phyloP scores from a whole-genome alignment of 2,797 vertebrate species.

The Oreochromis mossambicus region DNA sequence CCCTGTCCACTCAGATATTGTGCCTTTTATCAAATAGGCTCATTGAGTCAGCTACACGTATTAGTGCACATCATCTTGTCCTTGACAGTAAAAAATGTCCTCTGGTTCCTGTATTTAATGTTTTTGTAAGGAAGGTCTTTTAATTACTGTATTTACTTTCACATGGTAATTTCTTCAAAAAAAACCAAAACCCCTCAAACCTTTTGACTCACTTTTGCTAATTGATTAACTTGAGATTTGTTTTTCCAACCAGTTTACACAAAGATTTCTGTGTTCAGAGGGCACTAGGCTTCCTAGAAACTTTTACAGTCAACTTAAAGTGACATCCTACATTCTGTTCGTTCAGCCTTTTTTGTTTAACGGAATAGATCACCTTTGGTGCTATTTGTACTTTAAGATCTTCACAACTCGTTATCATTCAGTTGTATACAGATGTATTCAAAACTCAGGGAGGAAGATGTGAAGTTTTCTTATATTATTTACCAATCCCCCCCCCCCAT shows the following conservation, averaged over 20 bases:
- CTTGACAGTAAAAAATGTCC: constrained; percentile 13
- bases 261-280: background rate
- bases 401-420: background rate
- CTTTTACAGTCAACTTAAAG: background rate
- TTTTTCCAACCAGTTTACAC: background rate
- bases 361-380: background rate
- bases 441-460: background rate
- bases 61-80: constrained; percentile 13
- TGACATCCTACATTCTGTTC: background rate
- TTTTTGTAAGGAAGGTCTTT: background rate
- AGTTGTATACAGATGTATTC: background rate
- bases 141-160: background rate
- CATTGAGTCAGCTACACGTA: background rate
- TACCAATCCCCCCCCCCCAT: background rate
- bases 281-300: background rate
- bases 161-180: background rate
- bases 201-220: constrained; percentile 2
- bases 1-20: background rate
- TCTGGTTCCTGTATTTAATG: constrained; percentile 19
- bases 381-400: background rate
- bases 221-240: background rate
- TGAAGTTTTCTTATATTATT: background rate
- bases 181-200: background rate
- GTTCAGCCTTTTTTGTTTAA: background rate
- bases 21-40: constrained; percentile 12